A percentile compares a stretch with the other conserved stretches of the same genome.
phyloP scores from a whole-genome alignment of 2,888 invertebrate species.

The Drosophila mettleri region DNA sequence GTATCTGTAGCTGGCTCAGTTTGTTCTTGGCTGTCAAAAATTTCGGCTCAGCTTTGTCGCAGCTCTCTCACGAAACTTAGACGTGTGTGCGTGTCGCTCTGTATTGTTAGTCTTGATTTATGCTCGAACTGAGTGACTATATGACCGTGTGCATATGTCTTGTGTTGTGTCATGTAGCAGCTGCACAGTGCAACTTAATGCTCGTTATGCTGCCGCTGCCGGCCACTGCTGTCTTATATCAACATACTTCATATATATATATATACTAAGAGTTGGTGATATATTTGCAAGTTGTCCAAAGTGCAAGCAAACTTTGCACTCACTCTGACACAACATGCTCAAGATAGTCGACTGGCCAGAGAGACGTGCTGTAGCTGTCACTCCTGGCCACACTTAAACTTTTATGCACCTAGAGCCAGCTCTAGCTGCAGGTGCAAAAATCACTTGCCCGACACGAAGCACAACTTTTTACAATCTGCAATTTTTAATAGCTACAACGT shows the following conservation, averaged over 20 bases:
- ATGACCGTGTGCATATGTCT: conserved; percentile 63
- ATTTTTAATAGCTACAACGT: conserved; percentile 11
- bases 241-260: conserved; percentile 6
- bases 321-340: conserved; percentile 49
- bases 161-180: conserved; percentile 55
- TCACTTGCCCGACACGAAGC: conserved; percentile 40
- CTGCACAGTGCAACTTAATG: conserved; percentile 55
- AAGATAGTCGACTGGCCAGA: conserved; percentile 38
- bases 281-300: conserved; percentile 34
- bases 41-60: conserved; percentile 43
- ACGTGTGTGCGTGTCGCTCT: conserved; percentile 10
- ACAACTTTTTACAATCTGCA: conserved; percentile 26
- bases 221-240: conserved; percentile 17
- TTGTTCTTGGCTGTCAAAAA: conserved; percentile 56
- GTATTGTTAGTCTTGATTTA: conserved; percentile 55
- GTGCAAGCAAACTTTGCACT: conserved; percentile 34
- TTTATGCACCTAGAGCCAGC: too few species aligned
- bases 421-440: conserved; percentile 54
- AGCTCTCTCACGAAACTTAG: conserved; percentile 47
- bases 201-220: conserved; percentile 50
- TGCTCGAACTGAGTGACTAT: conserved; percentile 57
- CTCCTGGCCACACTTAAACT: conserved; percentile 55
- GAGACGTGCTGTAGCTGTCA: conserved; percentile 48
- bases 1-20: conserved; percentile 26
- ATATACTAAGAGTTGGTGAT: conserved; percentile 8